phyloP scores from a whole-genome alignment of 2,113 vertebrate species.

The Chaetodon trifascialis region DNA sequence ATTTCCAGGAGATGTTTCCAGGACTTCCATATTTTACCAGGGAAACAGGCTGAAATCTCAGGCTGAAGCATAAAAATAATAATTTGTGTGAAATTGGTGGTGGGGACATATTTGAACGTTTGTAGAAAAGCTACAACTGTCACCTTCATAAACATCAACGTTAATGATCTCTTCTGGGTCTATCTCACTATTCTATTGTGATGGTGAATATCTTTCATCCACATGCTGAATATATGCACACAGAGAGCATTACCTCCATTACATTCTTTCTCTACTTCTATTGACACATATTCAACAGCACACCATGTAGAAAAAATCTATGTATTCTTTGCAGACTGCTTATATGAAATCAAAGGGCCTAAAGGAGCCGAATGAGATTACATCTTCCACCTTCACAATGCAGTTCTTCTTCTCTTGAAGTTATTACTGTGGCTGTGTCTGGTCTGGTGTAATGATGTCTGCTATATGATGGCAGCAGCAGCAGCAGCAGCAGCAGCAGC shows the following conservation, averaged over 20 bases:
- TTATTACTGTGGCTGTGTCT: constrained; percentile 35
- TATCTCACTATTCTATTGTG: neutral
- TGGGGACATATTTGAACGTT: neutral
- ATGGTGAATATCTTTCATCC: neutral
- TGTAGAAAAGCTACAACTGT: neutral
- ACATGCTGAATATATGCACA: neutral
- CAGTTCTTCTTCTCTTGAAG: constrained; percentile 29
- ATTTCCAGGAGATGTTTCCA: constrained; percentile 16
- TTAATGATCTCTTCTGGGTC: too few species aligned
- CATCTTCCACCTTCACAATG: constrained; percentile 3
- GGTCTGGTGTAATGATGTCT: constrained; percentile 61
- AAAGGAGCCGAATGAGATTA: constrained; percentile 14
- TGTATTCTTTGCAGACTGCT: too few species aligned
- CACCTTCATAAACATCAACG: neutral
- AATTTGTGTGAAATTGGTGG: too few species aligned
- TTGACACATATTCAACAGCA: neutral
- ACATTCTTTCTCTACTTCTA: neutral
- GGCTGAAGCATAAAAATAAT: too few species aligned
- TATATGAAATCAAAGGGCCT: neutral
- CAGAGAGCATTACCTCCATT: neutral
- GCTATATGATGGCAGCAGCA: constrained; percentile 46
- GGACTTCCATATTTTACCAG: constrained; percentile 5
- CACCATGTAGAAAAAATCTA: too few species aligned
- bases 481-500: constrained; percentile 46
- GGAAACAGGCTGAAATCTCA: neutral